Conservation (phyloP, 2,797 vertebrate genomes). For the Threskiornis aethiopicus region DNA sequence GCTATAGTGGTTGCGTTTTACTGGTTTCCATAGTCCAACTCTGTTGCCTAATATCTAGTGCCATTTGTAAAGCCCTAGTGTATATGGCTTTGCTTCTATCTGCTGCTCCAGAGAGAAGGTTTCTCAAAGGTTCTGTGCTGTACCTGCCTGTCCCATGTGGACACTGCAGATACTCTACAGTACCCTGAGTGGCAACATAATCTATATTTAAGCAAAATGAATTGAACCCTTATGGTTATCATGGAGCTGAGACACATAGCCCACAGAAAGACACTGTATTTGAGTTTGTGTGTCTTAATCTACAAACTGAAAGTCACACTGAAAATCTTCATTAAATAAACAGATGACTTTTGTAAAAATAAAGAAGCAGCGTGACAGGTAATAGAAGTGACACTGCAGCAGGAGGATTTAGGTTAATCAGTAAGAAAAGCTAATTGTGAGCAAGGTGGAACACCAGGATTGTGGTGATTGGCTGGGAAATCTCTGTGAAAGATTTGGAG, state of each 20-base stretch:
- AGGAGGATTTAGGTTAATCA: not conserved
- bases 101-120: not conserved
- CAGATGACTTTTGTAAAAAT: not conserved
- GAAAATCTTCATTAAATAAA: not conserved
- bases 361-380: fast-evolving
- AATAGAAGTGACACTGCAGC: not conserved
- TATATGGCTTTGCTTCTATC: fast-evolving
- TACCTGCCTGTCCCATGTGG: not conserved
- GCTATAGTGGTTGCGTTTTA: not conserved
- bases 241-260: not conserved
- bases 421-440: not conserved
- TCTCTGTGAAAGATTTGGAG: not conserved
- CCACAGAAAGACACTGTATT: not conserved
- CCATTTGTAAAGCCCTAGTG: fast-evolving
- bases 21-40: not conserved
- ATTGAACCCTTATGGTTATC: fast-evolving
- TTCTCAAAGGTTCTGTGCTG: not conserved
- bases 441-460: not conserved
- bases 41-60: not conserved
- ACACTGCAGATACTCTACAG: not conserved
- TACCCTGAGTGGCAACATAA: not conserved
- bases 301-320: not conserved
- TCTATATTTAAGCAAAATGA: not conserved
- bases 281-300: not conserved
- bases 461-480: not conserved